phyloP scores from a whole-genome alignment of 1,140 invertebrate species.

The Drosophila sucinea region DNA sequence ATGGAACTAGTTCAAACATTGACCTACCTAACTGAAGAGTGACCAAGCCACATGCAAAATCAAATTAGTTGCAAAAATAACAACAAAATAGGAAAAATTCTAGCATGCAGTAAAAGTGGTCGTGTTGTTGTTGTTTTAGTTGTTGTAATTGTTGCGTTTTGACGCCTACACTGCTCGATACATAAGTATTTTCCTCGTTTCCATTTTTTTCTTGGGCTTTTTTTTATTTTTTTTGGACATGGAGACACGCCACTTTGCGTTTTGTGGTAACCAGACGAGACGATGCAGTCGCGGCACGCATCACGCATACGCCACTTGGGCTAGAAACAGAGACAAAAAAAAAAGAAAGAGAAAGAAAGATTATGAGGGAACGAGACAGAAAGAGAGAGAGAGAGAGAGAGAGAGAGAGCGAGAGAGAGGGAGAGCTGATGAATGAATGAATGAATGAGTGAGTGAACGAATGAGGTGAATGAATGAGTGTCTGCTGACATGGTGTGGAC shows the following conservation, averaged over 20 bases:
- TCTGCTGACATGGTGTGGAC: conserved; percentile 21
- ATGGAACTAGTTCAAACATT: conserved; percentile 17
- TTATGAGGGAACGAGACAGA: not conserved
- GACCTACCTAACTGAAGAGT: conserved; percentile 14
- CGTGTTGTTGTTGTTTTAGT: conserved; percentile 29
- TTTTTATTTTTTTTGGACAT: conserved; percentile 57
- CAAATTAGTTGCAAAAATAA: conserved; percentile 40
- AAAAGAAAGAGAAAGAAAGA: conserved; percentile 17
- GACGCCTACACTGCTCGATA: conserved; percentile 35
- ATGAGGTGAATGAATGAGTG: conserved; percentile 38
- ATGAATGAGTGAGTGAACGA: conserved; percentile 43
- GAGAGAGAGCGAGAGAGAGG: conserved; percentile 9
- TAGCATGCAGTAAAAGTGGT: conserved; percentile 60
- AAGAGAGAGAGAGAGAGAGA: conserved; percentile 26
- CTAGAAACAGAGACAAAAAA: conserved; percentile 30
- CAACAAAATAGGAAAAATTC: conserved; percentile 44
- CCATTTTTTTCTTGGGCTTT: conserved; percentile 6
- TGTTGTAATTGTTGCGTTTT: conserved; percentile 55
- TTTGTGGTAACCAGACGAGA: conserved; percentile 48
- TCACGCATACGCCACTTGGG: conserved; percentile 65
- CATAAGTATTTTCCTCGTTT: conserved; percentile 28
- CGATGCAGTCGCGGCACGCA: conserved; percentile 66
- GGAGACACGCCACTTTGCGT: conserved; percentile 71
- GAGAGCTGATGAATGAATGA: conserved; percentile 63
- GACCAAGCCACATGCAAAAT: conserved; percentile 44